These are phyloP conservation scores for Gymnocypris eckloni DNA, from an alignment of 2,797 vertebrate genomes.

Conservation along the genomic window DNA sequence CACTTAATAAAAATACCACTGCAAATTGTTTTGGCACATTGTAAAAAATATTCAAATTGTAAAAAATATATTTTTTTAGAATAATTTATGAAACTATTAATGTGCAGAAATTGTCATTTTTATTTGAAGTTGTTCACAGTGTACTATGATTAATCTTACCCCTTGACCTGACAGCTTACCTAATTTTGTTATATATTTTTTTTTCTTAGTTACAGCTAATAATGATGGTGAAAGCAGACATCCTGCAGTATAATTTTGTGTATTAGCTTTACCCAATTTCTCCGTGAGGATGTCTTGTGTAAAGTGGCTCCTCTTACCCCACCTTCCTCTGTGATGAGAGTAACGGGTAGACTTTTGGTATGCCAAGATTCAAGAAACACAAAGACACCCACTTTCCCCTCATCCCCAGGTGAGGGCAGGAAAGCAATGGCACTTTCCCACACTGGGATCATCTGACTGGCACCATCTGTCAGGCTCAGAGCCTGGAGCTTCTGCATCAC, in stretches of 20 bases:
- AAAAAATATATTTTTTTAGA: too few species aligned
- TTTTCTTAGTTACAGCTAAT: too few species aligned
- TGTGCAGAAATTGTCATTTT: not conserved
- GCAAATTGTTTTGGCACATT: too few species aligned
- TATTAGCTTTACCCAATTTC: not conserved
- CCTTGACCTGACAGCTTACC: not conserved
- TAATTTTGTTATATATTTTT: not conserved
- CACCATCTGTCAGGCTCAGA: slow-evolving; percentile 33
- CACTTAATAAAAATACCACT: too few species aligned
- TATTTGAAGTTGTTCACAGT: not conserved
- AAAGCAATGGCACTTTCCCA: slow-evolving; percentile 20
- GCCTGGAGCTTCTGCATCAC: slow-evolving; percentile 42
- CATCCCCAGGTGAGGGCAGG: slow-evolving; percentile 10
- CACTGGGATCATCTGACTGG: slow-evolving; percentile 27
- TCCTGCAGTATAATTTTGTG: not conserved
- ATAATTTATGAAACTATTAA: not conserved
- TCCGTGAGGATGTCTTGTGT: not conserved
- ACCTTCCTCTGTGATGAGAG: not conserved
- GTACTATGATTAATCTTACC: not conserved
- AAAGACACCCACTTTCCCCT: not conserved
- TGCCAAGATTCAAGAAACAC: not conserved
- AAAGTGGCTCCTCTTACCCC: not conserved
- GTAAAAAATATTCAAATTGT: too few species aligned
- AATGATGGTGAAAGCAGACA: not conserved
- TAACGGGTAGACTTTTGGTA: not conserved